A percentile compares a stretch with the other conserved stretches of the same genome.
Evolutionary conservation across 2,888 invertebrate genomes (phyloP).

Genomic region (Deilephila elpenor): DNA sequence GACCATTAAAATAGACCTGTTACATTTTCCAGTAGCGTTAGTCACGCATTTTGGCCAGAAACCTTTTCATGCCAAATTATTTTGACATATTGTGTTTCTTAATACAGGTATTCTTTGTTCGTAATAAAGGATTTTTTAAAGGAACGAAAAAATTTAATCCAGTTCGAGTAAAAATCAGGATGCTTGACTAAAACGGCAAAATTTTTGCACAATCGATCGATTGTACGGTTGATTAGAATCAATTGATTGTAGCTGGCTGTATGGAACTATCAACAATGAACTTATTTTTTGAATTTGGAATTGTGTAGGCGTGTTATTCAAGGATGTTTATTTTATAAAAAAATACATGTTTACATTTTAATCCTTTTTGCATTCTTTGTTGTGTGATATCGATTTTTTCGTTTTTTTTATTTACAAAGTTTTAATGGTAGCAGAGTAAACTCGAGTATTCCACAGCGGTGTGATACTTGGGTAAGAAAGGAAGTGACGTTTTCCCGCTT

Average conservation of each 20-base stretch:
- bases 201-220: slow-evolving; percentile 51
- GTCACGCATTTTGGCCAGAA: slow-evolving; percentile 3
- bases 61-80: slow-evolving; percentile 21
- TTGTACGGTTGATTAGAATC: slow-evolving; percentile 53
- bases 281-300: slow-evolving; percentile 36
- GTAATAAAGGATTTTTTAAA: not conserved
- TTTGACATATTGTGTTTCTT: slow-evolving; percentile 26
- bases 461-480: not conserved
- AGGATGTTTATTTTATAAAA: slow-evolving; percentile 17
- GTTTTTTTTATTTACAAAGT: not conserved
- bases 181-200: slow-evolving; percentile 42
- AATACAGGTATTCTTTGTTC: slow-evolving; percentile 32
- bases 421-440: not conserved
- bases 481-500: not conserved
- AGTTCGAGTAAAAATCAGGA: slow-evolving; percentile 27
- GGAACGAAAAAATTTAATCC: slow-evolving; percentile 7
- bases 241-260: slow-evolving; percentile 45
- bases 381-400: not conserved
- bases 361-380: slow-evolving; percentile 18
- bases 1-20: slow-evolving; percentile 6
- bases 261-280: slow-evolving; percentile 39
- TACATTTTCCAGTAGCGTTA: not conserved
- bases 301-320: slow-evolving; percentile 43
- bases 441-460: not conserved
- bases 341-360: slow-evolving; percentile 11